A percentile compares a stretch with the other conserved stretches of the same genome.
Conservation (phyloP, 37 sponge, comb jelly and placozoan species). For the Eunapius fragilis region DNA sequence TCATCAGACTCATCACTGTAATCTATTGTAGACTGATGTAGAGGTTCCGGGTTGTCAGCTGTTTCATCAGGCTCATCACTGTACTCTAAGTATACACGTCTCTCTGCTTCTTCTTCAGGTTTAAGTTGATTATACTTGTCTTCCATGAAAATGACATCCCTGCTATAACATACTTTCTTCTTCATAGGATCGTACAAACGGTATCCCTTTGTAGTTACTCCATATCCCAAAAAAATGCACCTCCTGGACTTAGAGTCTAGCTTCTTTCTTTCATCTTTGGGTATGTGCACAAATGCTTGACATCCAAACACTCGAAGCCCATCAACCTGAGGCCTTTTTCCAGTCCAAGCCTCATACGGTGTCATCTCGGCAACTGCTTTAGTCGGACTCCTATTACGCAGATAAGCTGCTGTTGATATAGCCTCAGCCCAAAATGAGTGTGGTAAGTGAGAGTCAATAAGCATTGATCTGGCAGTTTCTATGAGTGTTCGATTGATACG, state of each 20-base stretch:
- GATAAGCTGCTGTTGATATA: constrained; percentile 61
- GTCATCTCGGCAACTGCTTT: constrained; percentile 41
- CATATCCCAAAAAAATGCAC: constrained; percentile 46
- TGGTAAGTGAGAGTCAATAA: constrained; percentile 58
- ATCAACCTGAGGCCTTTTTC: constrained; percentile 23
- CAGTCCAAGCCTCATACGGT: constrained; percentile 38
- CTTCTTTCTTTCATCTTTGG: constrained; percentile 54
- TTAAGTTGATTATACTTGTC: constrained; percentile 23
- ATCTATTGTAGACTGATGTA: neutral
- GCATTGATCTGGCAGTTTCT: constrained; percentile 70
- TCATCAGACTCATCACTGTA: constrained; percentile 9
- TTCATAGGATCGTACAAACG: constrained; percentile 39
- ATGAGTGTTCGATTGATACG: constrained; percentile 61
- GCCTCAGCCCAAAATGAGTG: constrained; percentile 79
- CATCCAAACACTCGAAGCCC: constrained; percentile 49
- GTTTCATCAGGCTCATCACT: constrained; percentile 23
- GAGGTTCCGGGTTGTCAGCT: constrained; percentile 1
- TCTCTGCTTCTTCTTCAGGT: constrained; percentile 7
- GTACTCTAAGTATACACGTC: constrained; percentile 20
- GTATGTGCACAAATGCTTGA: constrained; percentile 33
- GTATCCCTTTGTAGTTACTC: constrained; percentile 41
- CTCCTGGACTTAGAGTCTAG: constrained; percentile 43
- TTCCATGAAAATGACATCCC: constrained; percentile 67
- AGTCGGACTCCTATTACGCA: constrained; percentile 63
- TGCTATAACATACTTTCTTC: constrained; percentile 30